phyloP scores from a whole-genome alignment of 2,888 invertebrate species.

The Carterocephalus palaemon region DNA sequence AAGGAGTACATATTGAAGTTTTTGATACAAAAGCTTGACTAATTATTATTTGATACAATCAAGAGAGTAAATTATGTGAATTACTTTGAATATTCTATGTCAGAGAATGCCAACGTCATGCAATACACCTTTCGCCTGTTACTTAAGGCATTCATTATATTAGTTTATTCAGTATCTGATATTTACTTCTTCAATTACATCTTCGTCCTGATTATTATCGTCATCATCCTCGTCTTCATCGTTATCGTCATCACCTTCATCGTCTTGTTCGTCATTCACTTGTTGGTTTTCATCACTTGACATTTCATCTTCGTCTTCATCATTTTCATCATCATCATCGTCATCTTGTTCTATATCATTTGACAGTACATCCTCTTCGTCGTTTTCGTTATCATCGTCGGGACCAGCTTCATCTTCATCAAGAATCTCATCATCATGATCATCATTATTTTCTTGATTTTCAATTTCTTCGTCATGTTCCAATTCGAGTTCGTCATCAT shows the following conservation, averaged over 20 bases:
- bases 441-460: conserved; percentile 39
- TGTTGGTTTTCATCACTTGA: conserved; percentile 38
- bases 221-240: conserved; percentile 42
- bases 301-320: conserved; percentile 37
- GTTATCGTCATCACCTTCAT: conserved; percentile 40
- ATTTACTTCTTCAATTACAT: conserved; percentile 27
- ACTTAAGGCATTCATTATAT: too few species aligned
- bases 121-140: too few species aligned
- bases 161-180: too few species aligned
- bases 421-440: conserved; percentile 37
- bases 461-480: conserved; percentile 40
- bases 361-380: conserved; percentile 35
- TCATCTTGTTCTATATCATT: conserved; percentile 39
- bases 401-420: conserved; percentile 42
- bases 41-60: too few species aligned
- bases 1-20: too few species aligned
- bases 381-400: conserved; percentile 38
- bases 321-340: conserved; percentile 39
- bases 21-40: too few species aligned
- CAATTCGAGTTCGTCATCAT: conserved; percentile 48
- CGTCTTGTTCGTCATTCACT: conserved; percentile 38
- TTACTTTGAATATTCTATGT: too few species aligned
- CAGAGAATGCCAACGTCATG: too few species aligned
- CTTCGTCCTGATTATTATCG: conserved; percentile 45
- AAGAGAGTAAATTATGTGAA: too few species aligned